Base-by-base conservation (phyloP, 2,797 vertebrate species). In the Syndactyla subalaris region DNA sequence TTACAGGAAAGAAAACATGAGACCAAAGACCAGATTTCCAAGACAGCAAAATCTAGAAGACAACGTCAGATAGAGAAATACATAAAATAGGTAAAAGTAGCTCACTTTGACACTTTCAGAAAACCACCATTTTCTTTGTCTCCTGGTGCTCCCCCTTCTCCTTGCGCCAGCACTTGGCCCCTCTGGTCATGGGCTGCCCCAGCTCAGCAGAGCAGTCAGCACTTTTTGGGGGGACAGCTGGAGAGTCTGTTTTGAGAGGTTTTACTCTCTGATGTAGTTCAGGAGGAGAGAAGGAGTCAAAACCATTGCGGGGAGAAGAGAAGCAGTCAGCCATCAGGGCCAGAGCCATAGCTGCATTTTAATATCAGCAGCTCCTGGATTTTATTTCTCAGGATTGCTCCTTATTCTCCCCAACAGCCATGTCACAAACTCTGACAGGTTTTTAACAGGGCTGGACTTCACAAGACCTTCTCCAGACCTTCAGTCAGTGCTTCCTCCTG, bases 251-350 rank as follows among this genome's bases (percentile, higher is more conserved):
- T 71, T 71, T 67, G 36, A 38, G 11, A 0, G 0, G 5, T 66
- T 71, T 41, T 7, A 6, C 24, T 15, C 36, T 66, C 29, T 43
- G 13, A 21, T 32, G 39, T n/a, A 70, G 18, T n/a, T 65, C 57
- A 52, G 51, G 12, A 58, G 22, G 14, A 30, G 12, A 29, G 18
- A 63, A 62, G 30, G 14, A 20, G 10, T 22, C 39, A 61, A 54
- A 87, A 48, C 22, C 2, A 3, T 18, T 75, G 17, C 3, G 66
- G 21, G 41, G 9, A 29, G 18, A 59, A 71, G 24, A 76, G n/a
- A 24, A 17, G 52, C 1, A 1, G 12, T 23, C 34, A 43, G 14
- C 23, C 3, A 0, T 20, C 62, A 70, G 27, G 32, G 16, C 3
- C 68, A 87, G 23, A 65, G 23, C 34, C 52, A 27, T 0, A 0